Conservation (phyloP, 2,888 invertebrate species). For the Palloptera scutellata region DNA sequence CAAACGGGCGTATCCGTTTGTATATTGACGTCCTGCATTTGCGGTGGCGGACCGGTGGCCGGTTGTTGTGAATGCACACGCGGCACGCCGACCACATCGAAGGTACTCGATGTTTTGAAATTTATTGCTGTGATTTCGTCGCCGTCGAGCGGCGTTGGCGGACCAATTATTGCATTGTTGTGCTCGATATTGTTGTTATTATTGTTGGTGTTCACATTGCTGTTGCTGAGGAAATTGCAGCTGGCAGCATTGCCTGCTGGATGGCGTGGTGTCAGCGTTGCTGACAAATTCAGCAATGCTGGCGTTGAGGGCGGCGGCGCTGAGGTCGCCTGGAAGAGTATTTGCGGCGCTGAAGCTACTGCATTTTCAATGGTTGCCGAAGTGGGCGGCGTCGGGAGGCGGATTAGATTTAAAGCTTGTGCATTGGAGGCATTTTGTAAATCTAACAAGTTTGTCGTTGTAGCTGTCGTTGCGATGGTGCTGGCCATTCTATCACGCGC, state of each 20-base stretch:
- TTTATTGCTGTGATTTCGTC: constrained; percentile 35
- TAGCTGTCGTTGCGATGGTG: constrained; percentile 33
- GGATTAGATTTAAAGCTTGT: constrained; percentile 57
- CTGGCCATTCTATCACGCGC: constrained; percentile 43
- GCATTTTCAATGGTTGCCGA: constrained; percentile 56
- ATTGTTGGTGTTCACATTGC: constrained; percentile 22
- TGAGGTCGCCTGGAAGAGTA: constrained; percentile 47
- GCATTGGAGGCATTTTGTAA: constrained; percentile 39
- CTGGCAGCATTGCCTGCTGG: constrained; percentile 38
- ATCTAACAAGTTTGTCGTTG: constrained; percentile 42
- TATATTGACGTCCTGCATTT: constrained; percentile 83
- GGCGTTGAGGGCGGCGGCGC: constrained; percentile 42
- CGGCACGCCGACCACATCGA: constrained; percentile 44
- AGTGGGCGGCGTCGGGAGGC: constrained; percentile 56
- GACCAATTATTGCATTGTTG: constrained; percentile 42
- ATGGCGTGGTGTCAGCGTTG: constrained; percentile 33
- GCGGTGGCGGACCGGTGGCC: constrained; percentile 55
- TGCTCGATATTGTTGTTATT: constrained; percentile 41
- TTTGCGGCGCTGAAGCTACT: constrained; percentile 42
- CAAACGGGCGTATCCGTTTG: constrained; percentile 79
- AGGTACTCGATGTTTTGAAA: constrained; percentile 27
- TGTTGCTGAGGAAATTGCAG: constrained; percentile 35
- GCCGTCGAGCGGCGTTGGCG: constrained; percentile 49
- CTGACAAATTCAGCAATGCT: constrained; percentile 43
- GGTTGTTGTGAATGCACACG: constrained; percentile 24